phyloP scores from a whole-genome alignment of 1,140 invertebrate species.

The Nasonia giraulti region DNA sequence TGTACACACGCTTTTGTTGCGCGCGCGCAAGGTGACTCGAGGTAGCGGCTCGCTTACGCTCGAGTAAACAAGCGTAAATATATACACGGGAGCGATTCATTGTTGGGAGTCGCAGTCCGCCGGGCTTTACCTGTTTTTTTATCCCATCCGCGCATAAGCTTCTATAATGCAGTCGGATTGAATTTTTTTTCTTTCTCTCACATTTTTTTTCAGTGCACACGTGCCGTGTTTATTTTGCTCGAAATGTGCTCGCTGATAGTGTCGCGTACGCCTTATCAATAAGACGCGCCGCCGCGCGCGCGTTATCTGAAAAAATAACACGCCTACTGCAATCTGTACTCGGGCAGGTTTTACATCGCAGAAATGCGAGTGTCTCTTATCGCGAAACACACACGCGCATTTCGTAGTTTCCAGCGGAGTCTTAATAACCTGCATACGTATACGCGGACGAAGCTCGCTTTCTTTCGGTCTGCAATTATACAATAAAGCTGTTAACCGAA shows the following conservation, averaged over 20 bases:
- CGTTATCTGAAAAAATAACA: neutral
- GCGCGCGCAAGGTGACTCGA: slow-evolving; percentile 24
- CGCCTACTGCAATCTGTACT: too few relatives aligned
- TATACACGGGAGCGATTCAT: neutral
- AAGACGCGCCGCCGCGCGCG: neutral
- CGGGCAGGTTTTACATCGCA: too few relatives aligned
- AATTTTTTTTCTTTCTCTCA: neutral
- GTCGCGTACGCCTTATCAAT: neutral
- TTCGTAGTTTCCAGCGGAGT: neutral
- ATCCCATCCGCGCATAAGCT: too few relatives aligned
- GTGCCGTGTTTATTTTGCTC: neutral
- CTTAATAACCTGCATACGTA: neutral
- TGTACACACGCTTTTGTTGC: slow-evolving; percentile 14
- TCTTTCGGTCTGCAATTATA: neutral
- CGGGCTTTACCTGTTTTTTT: neutral
- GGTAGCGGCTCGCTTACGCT: slow-evolving; percentile 15
- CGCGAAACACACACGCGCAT: neutral
- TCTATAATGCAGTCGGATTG: neutral
- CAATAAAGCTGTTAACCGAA: neutral
- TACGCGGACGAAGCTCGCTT: neutral
- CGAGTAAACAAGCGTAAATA: slow-evolving; percentile 31
- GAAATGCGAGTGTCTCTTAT: too few relatives aligned
- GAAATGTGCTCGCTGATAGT: neutral
- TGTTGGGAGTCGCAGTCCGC: neutral
- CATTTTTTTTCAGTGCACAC: neutral